Evolutionary conservation across 2,797 vertebrate genomes (phyloP), one percentile per base, ranked within the genome.

Genomic region (Protosalanx chinensis): DNA sequence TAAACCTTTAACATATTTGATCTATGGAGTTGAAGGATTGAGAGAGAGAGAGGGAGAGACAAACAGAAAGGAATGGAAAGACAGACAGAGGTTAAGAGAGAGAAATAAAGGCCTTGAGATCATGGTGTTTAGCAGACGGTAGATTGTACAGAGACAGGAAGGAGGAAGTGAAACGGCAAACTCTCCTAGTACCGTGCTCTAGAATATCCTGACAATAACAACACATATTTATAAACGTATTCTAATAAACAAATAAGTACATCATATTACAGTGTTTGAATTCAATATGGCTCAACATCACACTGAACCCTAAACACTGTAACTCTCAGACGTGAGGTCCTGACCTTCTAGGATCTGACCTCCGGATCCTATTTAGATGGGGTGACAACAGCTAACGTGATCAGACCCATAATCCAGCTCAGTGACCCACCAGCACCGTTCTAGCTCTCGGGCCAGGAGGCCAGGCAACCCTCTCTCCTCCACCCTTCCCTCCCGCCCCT

Each of bases 331-430:
- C 13, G 1, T 53, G 66, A 13, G n/a, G 18, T n/a, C 15, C 23
- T 30, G 23, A 67, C 23, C 10, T 51, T 8, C 18, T 18, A 29
- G 46, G 57, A 29, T 41, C 15, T 72, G 73, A 76, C 79, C 41
- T 32, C 72, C 23, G 79, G 86, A 88, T 88, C 87, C 85, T 70
- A 85, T 85, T 88, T 81, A 71, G 70, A 56, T 12, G 68, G 53
- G 29, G 69, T 72, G 75, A 80, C 79, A 82, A 84, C 77, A 88
- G 75, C 58, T 68, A 65, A 75, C 78, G 82, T 74, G 72, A 13
- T 7, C 60, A 82, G 23, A 65, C 6, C 41, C 79, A 72, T 87
- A 87, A 86, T 88, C 84, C 79, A 83, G 85, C 75, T 85, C 77
- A 82, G 76, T 78, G 79, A 74, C 41, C 13, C 20, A 72, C 67